Conservation (phyloP, 2,888 invertebrate species). For the Argyresthia albistria region DNA sequence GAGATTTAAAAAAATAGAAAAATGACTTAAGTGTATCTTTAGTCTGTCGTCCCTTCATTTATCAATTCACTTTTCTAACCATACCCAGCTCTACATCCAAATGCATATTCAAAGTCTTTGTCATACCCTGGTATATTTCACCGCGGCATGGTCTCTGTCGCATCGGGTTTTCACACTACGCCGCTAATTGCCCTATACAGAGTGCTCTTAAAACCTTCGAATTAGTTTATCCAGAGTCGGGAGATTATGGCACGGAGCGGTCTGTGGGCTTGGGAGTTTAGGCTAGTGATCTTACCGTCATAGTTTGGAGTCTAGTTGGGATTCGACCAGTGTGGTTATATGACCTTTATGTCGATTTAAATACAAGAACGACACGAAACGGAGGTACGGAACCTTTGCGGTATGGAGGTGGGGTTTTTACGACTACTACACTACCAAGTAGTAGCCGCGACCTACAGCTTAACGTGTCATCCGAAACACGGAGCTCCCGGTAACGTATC, state of each 20-base stretch:
- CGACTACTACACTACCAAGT: no score
- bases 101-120: conserved; percentile 36
- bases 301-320: no score
- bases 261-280: background rate
- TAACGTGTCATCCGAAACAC: no score
- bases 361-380: no score
- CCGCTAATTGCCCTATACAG: conserved; percentile 65
- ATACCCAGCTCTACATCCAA: background rate
- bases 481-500: no score
- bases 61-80: background rate
- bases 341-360: no score
- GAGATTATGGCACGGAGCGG: conserved; percentile 36
- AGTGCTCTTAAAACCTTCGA: conserved; percentile 29
- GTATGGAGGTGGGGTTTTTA: no score
- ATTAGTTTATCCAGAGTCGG: conserved; percentile 52
- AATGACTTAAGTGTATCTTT: no score
- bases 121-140: conserved; percentile 50
- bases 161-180: conserved; percentile 64
- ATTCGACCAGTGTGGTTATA: no score
- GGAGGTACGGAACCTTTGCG: no score
- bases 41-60: background rate
- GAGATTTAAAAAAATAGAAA: no score
- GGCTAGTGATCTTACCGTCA: background rate
- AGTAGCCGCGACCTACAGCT: no score
- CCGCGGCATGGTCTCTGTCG: conserved; percentile 46